Evolutionary conservation across 2,888 invertebrate species (phyloP).

Genomic region (Torymus texanus): DNA sequence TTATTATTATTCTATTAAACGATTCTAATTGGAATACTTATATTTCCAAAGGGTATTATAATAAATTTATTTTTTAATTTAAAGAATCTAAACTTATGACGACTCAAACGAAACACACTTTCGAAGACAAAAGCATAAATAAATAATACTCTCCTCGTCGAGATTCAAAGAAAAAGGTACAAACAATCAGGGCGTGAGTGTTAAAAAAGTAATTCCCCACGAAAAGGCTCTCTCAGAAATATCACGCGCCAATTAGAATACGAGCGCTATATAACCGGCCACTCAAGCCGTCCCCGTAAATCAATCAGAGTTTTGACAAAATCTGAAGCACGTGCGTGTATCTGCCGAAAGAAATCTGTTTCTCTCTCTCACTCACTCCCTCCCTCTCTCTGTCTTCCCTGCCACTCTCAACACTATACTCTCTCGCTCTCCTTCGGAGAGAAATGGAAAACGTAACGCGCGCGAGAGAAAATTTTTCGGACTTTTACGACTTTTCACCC

Average conservation of each 20-base stretch:
- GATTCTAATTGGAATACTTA: too few relatives aligned
- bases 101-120: not conserved
- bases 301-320: conserved; percentile 47
- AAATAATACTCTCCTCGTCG: not conserved
- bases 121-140: not conserved
- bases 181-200: conserved; percentile 1
- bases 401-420: not conserved
- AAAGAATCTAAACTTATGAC: too few relatives aligned
- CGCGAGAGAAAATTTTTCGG: conserved; percentile 1
- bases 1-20: too few relatives aligned
- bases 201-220: conserved; percentile 18
- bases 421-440: not conserved
- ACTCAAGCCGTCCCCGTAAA: conserved; percentile 44
- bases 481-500: conserved; percentile 47
- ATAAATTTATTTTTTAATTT: too few relatives aligned
- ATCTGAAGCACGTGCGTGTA: conserved; percentile 38
- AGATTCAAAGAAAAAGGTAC: not conserved
- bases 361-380: conserved; percentile 3
- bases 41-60: too few relatives aligned
- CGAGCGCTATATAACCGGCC: conserved; percentile 1
- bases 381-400: not conserved
- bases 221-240: conserved; percentile 8
- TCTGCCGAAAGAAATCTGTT: conserved; percentile 38
- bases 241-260: conserved; percentile 44
- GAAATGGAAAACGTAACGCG: conserved; percentile 18